A percentile compares a stretch with the other conserved stretches of the same genome.
Conservation (phyloP, 2,113 vertebrate genomes). For the Stomatorhinus ivindoensis region DNA sequence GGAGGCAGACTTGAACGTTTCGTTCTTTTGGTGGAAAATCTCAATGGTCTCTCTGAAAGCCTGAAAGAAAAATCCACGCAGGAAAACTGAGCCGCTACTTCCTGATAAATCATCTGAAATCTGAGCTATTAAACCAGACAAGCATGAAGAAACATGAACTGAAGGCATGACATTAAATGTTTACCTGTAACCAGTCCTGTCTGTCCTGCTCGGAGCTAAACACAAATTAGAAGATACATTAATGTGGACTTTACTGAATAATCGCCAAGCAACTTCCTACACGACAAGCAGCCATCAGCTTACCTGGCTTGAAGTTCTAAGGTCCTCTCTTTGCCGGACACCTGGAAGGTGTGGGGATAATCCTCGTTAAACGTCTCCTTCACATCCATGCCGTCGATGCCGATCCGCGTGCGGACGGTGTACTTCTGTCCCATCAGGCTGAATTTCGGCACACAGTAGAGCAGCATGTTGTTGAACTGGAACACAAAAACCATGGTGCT, state of each 20-base stretch:
- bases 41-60: constrained; percentile 73
- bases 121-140: neutral
- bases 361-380: constrained; percentile 80
- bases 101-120: neutral
- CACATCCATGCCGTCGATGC: constrained; percentile 84
- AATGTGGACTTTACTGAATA: neutral
- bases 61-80: constrained; percentile 41
- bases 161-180: neutral
- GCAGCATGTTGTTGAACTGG: constrained; percentile 92
- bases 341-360: constrained; percentile 82
- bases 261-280: neutral
- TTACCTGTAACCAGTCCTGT: constrained; percentile 90
- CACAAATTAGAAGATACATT: constrained; percentile 26
- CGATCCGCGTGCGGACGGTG: constrained; percentile 76
- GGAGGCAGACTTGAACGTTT: constrained; percentile 78
- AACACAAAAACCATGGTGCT: neutral
- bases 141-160: neutral
- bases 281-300: neutral
- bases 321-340: constrained; percentile 83
- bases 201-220: constrained; percentile 80
- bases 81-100: neutral
- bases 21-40: constrained; percentile 79
- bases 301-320: constrained; percentile 87
- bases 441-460: constrained; percentile 89
- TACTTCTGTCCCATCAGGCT: constrained; percentile 83